A percentile compares a stretch with the other conserved stretches of the same genome.
These are phyloP conservation scores for Nephrocerus scutellatus DNA, from an alignment of 2,888 invertebrate species.

Conservation along the genomic window DNA sequence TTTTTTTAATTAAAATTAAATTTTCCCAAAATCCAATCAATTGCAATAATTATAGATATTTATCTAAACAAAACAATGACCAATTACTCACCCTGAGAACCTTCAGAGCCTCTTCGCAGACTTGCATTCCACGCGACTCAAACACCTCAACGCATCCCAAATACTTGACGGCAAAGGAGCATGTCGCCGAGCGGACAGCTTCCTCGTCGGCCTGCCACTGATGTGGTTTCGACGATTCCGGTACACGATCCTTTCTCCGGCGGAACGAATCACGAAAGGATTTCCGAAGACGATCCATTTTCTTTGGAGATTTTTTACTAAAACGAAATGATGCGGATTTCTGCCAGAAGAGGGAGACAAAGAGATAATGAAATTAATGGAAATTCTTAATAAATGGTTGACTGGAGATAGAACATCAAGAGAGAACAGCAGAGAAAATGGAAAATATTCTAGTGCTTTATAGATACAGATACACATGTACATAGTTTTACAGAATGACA, in stretches of 20 bases:
- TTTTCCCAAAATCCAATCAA: no score
- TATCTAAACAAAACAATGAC: no score
- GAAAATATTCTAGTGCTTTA: constrained; percentile 36
- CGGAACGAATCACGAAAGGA: constrained; percentile 93
- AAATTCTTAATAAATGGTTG: constrained; percentile 2
- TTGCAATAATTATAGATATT: no score
- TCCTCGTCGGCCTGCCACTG: constrained; percentile 98
- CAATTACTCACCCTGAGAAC: constrained; percentile 74
- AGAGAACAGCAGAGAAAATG: constrained; percentile 18
- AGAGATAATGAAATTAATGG: constrained; percentile 16
- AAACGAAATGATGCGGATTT: constrained; percentile 52
- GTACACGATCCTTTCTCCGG: constrained; percentile 78
- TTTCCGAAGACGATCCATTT: constrained; percentile 82
- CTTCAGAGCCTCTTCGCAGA: constrained; percentile 98
- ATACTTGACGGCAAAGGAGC: constrained; percentile 97
- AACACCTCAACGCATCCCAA: constrained; percentile 98
- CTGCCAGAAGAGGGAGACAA: constrained; percentile 37
- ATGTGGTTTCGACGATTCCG: constrained; percentile 92
- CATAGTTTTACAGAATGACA: constrained; percentile 3
- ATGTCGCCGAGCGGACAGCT: constrained; percentile 90
- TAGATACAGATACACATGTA: not conserved
- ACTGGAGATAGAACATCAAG: constrained; percentile 7
- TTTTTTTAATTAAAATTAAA: no score
- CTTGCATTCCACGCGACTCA: constrained; percentile 98
- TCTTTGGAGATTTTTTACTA: constrained; percentile 61